Percentiles rank a stretch among this genome's conserved stretches.
Conservation (phyloP, 2,888 invertebrate species). For the Magallana nippona region DNA sequence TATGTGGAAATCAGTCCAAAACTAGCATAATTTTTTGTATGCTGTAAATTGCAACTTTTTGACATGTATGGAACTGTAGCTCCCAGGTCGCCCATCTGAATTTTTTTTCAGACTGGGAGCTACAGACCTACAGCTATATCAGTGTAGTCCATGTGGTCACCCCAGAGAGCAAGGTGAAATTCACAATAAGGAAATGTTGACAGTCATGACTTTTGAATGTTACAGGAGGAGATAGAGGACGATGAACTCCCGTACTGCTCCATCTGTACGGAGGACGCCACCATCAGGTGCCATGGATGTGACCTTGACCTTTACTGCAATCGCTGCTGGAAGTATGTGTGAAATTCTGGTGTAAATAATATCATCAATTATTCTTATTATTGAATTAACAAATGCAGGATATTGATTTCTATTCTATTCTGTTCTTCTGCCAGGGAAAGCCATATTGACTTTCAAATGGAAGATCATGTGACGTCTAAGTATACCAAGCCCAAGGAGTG, state of each 20-base stretch:
- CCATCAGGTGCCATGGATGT: conserved; percentile 88
- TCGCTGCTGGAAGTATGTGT: conserved; percentile 84
- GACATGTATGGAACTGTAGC: too few relatives aligned
- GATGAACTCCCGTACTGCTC: conserved; percentile 88
- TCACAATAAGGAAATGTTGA: too few relatives aligned
- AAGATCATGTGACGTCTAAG: conserved; percentile 65
- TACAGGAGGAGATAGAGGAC: conserved; percentile 56
- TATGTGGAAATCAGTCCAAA: too few relatives aligned
- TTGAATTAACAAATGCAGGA: background rate
- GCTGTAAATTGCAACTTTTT: too few relatives aligned
- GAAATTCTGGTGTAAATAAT: background rate
- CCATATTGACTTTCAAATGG: conserved; percentile 66
- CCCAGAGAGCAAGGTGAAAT: too few relatives aligned
- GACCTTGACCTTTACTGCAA: conserved; percentile 90
- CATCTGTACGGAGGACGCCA: conserved; percentile 91
- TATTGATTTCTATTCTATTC: too few relatives aligned
- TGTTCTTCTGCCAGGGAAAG: conserved; percentile 64
- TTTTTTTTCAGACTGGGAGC: too few relatives aligned
- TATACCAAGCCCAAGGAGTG: conserved; percentile 64
- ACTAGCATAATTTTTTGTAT: too few relatives aligned
- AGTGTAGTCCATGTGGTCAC: too few relatives aligned
- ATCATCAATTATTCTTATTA: background rate
- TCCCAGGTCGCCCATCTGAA: too few relatives aligned
- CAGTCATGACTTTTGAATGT: background rate
- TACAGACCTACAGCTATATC: too few relatives aligned